Percentiles rank a stretch among this genome's conserved stretches.
Conservation (phyloP, 2,797 vertebrate genomes). For the Eurystomus glaucurus region DNA sequence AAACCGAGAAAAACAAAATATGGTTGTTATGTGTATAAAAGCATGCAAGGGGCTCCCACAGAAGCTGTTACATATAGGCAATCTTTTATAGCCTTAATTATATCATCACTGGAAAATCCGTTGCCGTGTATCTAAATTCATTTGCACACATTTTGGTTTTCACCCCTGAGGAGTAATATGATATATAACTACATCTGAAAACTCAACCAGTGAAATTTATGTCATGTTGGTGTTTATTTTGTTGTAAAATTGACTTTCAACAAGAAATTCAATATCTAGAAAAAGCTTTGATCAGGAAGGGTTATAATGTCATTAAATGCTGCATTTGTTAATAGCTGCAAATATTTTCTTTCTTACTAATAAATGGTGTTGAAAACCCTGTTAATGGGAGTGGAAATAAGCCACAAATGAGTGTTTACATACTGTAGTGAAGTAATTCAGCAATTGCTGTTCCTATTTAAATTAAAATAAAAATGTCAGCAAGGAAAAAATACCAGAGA, state of each 20-base stretch:
- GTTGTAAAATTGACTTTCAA: slow-evolving; percentile 72
- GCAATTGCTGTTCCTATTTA: slow-evolving; percentile 30
- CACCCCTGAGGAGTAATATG: slow-evolving; percentile 74
- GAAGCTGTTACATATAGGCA: slow-evolving; percentile 69
- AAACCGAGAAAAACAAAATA: slow-evolving; percentile 70
- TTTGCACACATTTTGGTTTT: slow-evolving; percentile 73
- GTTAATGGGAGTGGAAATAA: slow-evolving; percentile 59
- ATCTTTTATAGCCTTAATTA: slow-evolving; percentile 82
- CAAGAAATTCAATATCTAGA: slow-evolving; percentile 41
- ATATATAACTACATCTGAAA: slow-evolving; percentile 74
- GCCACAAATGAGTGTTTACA: slow-evolving; percentile 40
- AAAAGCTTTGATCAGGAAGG: slow-evolving; percentile 54
- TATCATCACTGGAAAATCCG: slow-evolving; percentile 72
- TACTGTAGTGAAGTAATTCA: slow-evolving; percentile 48
- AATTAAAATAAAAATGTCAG: slow-evolving; percentile 41
- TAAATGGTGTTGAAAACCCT: slow-evolving; percentile 51
- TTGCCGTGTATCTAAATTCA: slow-evolving; percentile 77
- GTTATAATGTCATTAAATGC: slow-evolving; percentile 71
- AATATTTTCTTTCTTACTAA: slow-evolving; percentile 56
- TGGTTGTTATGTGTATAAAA: neutral
- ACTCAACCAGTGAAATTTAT: slow-evolving; percentile 75
- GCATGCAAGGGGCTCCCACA: slow-evolving; percentile 40
- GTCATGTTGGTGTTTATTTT: slow-evolving; percentile 49
- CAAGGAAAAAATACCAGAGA: neutral
- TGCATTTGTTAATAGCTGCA: slow-evolving; percentile 59